Base-by-base conservation (phyloP, 2,888 invertebrate genomes). In the Ophonus ardosiacus region DNA sequence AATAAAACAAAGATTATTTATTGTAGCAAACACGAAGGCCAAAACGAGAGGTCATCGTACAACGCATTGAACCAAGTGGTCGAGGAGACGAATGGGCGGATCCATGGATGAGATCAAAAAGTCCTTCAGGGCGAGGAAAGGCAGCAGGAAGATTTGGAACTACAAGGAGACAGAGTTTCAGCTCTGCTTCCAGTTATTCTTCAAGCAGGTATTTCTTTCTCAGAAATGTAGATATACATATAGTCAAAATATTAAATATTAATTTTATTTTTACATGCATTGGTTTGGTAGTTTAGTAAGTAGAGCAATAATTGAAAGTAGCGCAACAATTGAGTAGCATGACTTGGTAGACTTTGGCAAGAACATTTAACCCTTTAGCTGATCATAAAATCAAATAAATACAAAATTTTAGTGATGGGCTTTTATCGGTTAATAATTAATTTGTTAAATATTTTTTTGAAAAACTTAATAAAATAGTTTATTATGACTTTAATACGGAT, bases 11-110 rank as follows among this genome's bases (percentile, higher is more conserved):
- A 51, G 4, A 24, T 76, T 21, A 18, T 63, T 65, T 13, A 15
- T 51, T 61, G 10, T 57, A 88, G 86, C 43, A 51, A 51, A 65
- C 86, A 76, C 90, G 94, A 86, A 93, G 95, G 5, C 94, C 96
- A 0, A 93, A 95, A 4, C 93, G 95, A 6, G 95, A 96, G 90
- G 96, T 96, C 0, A 96, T 96, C 86, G 96, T 96, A 0, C 96
- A 96, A 90, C 93, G 96, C 31, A 95, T 94, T 61, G 91, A 92
- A 87, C 90, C 88, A 86, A 91, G 56, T 43, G 90, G 90, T 81
- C 93, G 94, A 63, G 96, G 94, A 0, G 98, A 98, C 90, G 98
- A 98, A 89, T 98, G 98, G 98, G 96, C 96, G 63, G 98, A 98
- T 92, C 98, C 98, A 0, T 98, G 98, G 98, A 97, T 97, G 95